phyloP scores from a whole-genome alignment of 2,888 invertebrate genomes.

The Nysson spinosus region DNA sequence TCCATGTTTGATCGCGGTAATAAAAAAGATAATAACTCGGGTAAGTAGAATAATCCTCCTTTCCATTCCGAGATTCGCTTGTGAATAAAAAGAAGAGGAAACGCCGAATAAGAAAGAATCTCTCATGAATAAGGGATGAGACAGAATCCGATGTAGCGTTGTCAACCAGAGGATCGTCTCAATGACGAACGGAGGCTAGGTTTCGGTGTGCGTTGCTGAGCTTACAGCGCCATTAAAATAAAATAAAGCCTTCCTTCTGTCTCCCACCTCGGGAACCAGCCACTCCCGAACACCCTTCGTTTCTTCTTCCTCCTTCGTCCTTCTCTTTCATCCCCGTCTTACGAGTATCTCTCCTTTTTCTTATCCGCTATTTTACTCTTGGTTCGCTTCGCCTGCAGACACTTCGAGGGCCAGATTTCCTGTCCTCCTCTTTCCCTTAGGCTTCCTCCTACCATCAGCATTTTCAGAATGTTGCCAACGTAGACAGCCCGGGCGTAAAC shows the following conservation, averaged over 20 bases:
- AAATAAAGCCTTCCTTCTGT: slow-evolving; percentile 67
- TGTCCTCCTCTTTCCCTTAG: slow-evolving; percentile 16
- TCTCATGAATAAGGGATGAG: slow-evolving; percentile 73
- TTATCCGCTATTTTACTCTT: slow-evolving; percentile 8
- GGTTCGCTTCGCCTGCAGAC: slow-evolving; percentile 11
- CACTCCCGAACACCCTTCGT: slow-evolving; percentile 10
- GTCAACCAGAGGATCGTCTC: slow-evolving; percentile 47
- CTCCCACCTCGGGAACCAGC: slow-evolving; percentile 42
- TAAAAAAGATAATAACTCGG: slow-evolving; percentile 11
- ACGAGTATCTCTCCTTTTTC: slow-evolving; percentile 24
- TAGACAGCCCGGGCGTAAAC: slow-evolving; percentile 60
- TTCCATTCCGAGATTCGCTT: slow-evolving; percentile 7
- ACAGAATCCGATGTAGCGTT: slow-evolving; percentile 58
- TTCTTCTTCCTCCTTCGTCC: slow-evolving; percentile 22
- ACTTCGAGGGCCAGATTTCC: slow-evolving; percentile 7
- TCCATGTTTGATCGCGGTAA: background rate
- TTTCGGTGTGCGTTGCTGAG: slow-evolving; percentile 51
- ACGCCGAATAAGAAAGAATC: slow-evolving; percentile 37
- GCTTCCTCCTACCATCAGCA: slow-evolving; percentile 47
- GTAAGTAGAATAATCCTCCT: slow-evolving; percentile 9
- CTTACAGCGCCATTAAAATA: slow-evolving; percentile 71
- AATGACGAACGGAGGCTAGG: slow-evolving; percentile 63
- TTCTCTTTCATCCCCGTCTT: slow-evolving; percentile 13
- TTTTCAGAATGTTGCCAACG: slow-evolving; percentile 63
- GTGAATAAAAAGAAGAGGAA: slow-evolving; percentile 14